A percentile compares a stretch with the other conserved stretches of the same genome.
These are phyloP conservation scores for Scylla paramamosain DNA, from an alignment of 1,140 invertebrate genomes.

Conservation along the genomic window DNA sequence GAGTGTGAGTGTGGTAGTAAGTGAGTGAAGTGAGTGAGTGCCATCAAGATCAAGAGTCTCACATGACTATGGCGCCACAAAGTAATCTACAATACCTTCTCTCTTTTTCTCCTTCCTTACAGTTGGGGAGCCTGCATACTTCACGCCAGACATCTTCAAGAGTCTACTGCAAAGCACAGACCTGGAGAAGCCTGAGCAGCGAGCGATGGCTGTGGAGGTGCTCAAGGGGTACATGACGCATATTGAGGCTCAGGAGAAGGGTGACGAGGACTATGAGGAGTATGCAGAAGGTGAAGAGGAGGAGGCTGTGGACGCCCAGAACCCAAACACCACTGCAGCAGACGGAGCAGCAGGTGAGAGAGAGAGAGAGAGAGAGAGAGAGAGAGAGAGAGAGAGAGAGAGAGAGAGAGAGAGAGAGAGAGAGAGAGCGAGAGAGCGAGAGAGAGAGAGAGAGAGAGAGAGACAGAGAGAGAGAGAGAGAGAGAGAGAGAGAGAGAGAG, in stretches of 20 bases:
- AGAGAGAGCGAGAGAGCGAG: neutral
- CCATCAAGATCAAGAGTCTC: too few species aligned
- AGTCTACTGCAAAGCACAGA: neutral
- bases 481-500: too few species aligned
- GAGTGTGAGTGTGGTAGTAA: neutral
- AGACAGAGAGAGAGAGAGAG: too few species aligned
- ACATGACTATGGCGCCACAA: too few species aligned
- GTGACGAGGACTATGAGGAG: neutral
- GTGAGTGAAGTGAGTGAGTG: too few species aligned
- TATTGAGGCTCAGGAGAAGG: neutral
- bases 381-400: neutral
- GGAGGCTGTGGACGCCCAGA: too few species aligned
- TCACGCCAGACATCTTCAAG: neutral
- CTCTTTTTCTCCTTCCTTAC: neutral
- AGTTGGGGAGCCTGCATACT: neutral
- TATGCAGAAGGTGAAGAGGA: neutral
- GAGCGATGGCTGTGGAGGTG: neutral
- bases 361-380: too few species aligned
- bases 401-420: neutral
- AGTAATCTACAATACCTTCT: too few species aligned
- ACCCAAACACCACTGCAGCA: too few species aligned
- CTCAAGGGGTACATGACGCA: neutral
- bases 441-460: too few species aligned
- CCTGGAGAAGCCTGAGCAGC: slow-evolving; percentile 36
- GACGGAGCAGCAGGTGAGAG: neutral